Base-by-base conservation (phyloP, 2,797 vertebrate genomes). In the Falco rusticolus region DNA sequence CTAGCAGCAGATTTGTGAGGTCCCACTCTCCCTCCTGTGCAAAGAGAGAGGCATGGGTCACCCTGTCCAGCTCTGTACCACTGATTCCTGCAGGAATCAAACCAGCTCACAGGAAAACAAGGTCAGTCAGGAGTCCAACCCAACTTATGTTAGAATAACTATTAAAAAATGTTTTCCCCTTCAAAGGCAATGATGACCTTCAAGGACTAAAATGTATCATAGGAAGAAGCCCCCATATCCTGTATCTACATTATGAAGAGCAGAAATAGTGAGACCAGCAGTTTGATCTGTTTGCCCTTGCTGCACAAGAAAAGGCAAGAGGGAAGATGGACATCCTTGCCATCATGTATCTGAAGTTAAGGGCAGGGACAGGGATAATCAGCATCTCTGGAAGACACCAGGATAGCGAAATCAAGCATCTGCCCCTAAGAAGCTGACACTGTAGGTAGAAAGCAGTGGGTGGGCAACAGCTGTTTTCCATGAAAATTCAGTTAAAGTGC, bases 301-400 rank as follows among this genome's bases (percentile, higher is more conserved):
- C 14, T 81, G 25, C 34, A 56, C 6, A 54, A 39, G 25, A 61
- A 60, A 72, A 88, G 37, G 53, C 21, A 53, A 66, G 34, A 74
- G 20, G 45, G 31, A 79, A 63, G 43, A 17, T 1, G 0, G 61
- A 71, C 10, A 60, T 21, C 18, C 29, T 57, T 0, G 0, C 8
- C 1, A 0, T 61, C 2, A 3, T 37, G 47, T 31, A 37, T 28
- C 47, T 82, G 39, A 78, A 76, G 59, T 41, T 66, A 68, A 12
- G n/a, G 57, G 41, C n/a, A 64, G n/a, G 57, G 39, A 63, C 26
- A 56, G 61, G 51, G 61, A 81, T 34, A 82, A 80, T 17, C 10
- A 59, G 16, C 21, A 50, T 34, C 29, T 92, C n/a, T 65, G 34
- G 75, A 87, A 85, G 70, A 65, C 12, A 70, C 15, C 12, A 41